phyloP scores from a whole-genome alignment of 2,797 vertebrate genomes.

The Dipus sagitta region DNA sequence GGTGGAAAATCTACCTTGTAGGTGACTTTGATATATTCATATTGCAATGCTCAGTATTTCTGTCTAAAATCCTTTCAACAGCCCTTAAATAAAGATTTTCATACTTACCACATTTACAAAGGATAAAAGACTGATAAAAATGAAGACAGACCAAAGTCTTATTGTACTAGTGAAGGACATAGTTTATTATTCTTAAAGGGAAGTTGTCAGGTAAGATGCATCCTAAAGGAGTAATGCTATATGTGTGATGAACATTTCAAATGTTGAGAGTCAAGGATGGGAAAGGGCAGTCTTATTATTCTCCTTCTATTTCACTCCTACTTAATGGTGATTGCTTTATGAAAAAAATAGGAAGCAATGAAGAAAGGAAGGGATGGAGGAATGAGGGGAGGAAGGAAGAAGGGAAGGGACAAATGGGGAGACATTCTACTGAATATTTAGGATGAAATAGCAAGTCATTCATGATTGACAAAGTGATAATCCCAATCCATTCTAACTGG shows the following conservation, averaged over 20 bases:
- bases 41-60: conserved; percentile 38
- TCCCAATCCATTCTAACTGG: background rate
- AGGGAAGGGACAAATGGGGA: background rate
- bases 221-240: conserved; percentile 13
- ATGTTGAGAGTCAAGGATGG: background rate
- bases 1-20: conserved; percentile 2
- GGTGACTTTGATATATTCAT: conserved; percentile 53
- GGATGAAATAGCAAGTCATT: background rate
- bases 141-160: conserved; percentile 35
- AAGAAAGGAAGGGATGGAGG: too few species aligned
- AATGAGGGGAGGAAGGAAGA: too few species aligned
- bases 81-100: conserved; percentile 16
- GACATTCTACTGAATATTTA: background rate
- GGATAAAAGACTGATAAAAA: conserved; percentile 63
- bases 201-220: conserved; percentile 32
- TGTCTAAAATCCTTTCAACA: conserved; percentile 37
- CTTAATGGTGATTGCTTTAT: conserved; percentile 8
- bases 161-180: conserved; percentile 51
- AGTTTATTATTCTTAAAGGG: conserved; percentile 61
- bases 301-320: background rate
- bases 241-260: background rate
- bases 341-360: background rate
- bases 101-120: conserved; percentile 51
- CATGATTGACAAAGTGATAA: background rate
- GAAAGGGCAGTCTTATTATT: background rate